Percentiles rank a stretch among this genome's conserved stretches.
phyloP scores from a whole-genome alignment of 1,140 invertebrate species.

The Caenorhabditis tropicalis region DNA sequence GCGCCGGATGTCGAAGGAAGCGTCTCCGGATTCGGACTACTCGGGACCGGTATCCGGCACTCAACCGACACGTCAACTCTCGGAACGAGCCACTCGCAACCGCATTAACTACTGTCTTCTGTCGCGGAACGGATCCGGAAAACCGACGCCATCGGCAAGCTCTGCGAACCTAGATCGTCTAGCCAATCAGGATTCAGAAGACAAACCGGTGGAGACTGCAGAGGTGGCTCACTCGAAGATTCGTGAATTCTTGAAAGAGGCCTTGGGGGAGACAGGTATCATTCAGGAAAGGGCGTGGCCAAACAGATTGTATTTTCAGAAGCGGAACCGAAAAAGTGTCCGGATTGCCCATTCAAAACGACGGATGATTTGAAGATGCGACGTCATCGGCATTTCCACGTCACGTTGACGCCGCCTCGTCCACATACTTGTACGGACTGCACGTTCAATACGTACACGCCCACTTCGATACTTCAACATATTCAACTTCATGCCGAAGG shows the following conservation, averaged over 20 bases:
- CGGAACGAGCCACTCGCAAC: background rate
- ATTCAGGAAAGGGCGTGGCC: background rate
- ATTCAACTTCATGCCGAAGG: too few species aligned
- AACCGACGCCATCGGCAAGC: background rate
- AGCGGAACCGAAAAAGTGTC: background rate
- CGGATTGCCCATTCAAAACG: constrained; percentile 1
- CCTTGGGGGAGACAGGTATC: background rate
- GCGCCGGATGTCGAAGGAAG: background rate
- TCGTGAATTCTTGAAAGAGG: background rate
- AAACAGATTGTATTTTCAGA: too few species aligned
- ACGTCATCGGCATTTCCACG: background rate
- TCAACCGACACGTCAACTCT: background rate
- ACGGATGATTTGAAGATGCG: background rate
- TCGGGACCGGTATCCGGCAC: background rate
- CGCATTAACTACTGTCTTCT: background rate
- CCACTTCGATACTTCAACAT: background rate
- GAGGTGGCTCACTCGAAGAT: background rate
- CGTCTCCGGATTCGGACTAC: background rate
- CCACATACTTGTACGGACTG: background rate
- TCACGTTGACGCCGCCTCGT: background rate
- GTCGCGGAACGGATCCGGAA: background rate
- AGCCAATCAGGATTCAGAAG: background rate
- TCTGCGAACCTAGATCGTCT: background rate
- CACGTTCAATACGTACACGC: background rate
- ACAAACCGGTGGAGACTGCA: background rate